Base-by-base conservation (phyloP, 1,140 invertebrate genomes). In the Augochlora pura region DNA sequence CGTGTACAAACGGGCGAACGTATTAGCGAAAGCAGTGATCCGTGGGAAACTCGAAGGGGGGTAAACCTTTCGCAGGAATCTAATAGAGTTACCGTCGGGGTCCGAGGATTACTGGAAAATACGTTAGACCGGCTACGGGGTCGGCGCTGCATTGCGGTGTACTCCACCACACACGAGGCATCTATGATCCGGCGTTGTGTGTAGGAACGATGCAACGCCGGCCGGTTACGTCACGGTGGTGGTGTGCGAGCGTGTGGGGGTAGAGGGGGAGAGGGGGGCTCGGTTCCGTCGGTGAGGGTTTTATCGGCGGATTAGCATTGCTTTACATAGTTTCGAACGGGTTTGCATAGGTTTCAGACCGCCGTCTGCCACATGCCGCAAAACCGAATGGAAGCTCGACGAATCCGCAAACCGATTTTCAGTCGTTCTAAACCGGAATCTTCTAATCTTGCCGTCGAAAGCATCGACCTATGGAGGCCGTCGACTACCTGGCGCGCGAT, bases 241-340 rank as follows among this genome's bases (percentile, higher is more conserved):
- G 49, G n/a, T n/a, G n/a, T n/a, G n/a, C n/a, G n/a, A n/a, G n/a
- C n/a, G n/a, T n/a, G n/a, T n/a, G n/a, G n/a, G n/a, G n/a, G n/a
- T n/a, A n/a, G n/a, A n/a, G n/a, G n/a, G n/a, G n/a, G n/a, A n/a
- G n/a, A n/a, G n/a, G n/a, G 12, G 42, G 49, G 49, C 67, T 80
- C 75, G 84, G n/a, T n/a, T 80, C 74, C 80, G 82, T 86, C 80
- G 84, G 66, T 74, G 80, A 68, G 87, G 90, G 88, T 89, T 91
- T 92, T 91, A 91, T 91, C 90, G 88, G 85, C 86, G 89, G 91
- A 91, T 92, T 92, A 91, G 89, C 91, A 91, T 92, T 90, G 89
- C 88, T 91, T 91, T 92, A 91, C 91, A 91, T 91, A 91, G 91
- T 91, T 87, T 87, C 87, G 84, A 90, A 88, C 86, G 85, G 86